These are phyloP conservation scores for Polyploca ridens DNA, from an alignment of 2,888 invertebrate genomes.

Conservation along the genomic window DNA sequence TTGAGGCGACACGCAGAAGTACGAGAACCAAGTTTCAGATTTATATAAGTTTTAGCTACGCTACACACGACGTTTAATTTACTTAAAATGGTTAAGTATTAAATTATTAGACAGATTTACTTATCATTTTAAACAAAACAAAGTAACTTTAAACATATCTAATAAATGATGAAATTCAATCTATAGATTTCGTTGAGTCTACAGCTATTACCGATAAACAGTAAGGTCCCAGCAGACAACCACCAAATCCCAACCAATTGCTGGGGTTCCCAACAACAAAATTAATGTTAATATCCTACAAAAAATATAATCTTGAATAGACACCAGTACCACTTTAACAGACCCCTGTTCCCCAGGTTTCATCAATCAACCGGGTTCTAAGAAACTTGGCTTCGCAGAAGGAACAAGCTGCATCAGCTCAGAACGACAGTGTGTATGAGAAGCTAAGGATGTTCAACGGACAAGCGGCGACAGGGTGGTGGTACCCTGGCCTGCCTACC, in stretches of 20 bases:
- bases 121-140: no score
- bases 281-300: no score
- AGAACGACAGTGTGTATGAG: constrained; percentile 96
- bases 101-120: no score
- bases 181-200: no score
- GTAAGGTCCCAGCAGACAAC: no score
- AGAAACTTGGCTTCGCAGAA: constrained; percentile 98
- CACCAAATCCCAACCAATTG: no score
- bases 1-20: neutral
- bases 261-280: no score
- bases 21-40: neutral
- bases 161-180: no score
- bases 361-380: constrained; percentile 98
- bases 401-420: constrained; percentile 93
- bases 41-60: neutral
- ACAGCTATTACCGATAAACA: no score
- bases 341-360: constrained; percentile 87
- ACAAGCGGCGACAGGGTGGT: constrained; percentile 92
- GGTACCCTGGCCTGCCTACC: constrained; percentile 92
- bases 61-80: neutral
- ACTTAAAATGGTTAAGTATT: neutral
- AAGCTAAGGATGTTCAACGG: constrained; percentile 98
- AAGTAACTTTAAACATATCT: no score
- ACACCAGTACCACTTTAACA: constrained; percentile 10
- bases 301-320: neutral